Evolutionary conservation across 2,888 invertebrate species (phyloP).

Genomic region (Drosophila nigricruria): DNA sequence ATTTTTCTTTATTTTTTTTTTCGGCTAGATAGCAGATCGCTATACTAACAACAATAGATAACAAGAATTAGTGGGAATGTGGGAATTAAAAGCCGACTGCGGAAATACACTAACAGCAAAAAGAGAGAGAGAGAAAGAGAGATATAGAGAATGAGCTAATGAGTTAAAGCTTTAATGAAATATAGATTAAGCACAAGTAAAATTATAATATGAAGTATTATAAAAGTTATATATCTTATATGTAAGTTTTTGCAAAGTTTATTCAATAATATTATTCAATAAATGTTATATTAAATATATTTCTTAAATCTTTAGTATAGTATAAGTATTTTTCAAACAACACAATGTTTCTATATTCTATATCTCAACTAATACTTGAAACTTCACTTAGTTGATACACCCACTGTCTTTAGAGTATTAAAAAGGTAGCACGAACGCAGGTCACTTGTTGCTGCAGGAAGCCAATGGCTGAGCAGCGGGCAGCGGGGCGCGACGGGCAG

Average conservation of each 20-base stretch:
- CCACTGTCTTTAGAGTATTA: constrained; percentile 43
- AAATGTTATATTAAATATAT: neutral
- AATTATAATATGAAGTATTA: no score
- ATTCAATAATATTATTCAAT: no score
- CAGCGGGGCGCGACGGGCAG: constrained; percentile 21
- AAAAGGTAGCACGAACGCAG: constrained; percentile 65
- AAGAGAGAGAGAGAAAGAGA: neutral
- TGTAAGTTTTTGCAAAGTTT: no score
- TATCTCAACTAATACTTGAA: neutral
- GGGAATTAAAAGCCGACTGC: neutral
- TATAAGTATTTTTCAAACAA: neutral
- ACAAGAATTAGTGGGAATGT: constrained; percentile 59
- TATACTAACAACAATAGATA: constrained; percentile 74
- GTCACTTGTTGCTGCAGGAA: constrained; percentile 72
- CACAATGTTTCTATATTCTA: neutral
- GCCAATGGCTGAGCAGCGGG: constrained; percentile 39
- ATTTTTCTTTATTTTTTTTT: constrained; percentile 30
- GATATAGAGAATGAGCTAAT: neutral
- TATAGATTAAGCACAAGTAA: no score
- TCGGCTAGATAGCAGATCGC: constrained; percentile 71
- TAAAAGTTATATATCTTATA: no score
- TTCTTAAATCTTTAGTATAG: neutral
- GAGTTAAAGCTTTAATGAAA: no score
- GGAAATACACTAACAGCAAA: constrained; percentile 23
- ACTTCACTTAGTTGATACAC: neutral